Evolutionary conservation across 2,888 invertebrate species (phyloP), one percentile per base, ranked within the genome.

Genomic region (Laspeyria flexula): DNA sequence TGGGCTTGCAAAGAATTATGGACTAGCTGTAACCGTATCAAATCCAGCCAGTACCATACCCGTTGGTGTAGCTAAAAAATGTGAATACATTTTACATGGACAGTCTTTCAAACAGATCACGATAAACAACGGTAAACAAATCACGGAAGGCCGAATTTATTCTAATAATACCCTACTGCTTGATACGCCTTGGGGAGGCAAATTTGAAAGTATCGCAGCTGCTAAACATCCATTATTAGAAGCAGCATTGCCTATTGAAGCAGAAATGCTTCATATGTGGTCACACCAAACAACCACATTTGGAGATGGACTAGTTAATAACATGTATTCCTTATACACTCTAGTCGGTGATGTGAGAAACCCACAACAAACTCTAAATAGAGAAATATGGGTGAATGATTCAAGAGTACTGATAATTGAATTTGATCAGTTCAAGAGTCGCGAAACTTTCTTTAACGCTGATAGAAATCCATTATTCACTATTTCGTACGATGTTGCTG

Each of bases 231-330:
- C 97, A 0, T 83, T 97, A 10, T 83, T 97, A 43, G 97, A 97
- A 91, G 96, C 96, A 0, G 96, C 96, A 0, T 81, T 97, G 59
- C 97, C 97, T 0, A 96, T 97, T 0, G 97, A 97, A 90, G 97
- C 97, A 3, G 97, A 97, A 92, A 97, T 97, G 96, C 87, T 97
- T 42, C 97, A 97, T 31, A 96, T 97, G 94, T 96, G 97, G 96
- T 97, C 97, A 23, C 96, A 96, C 74, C 97, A 97, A 87, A 94
- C 94, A 2, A 95, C 96, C 38, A 95, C 94, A 2, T 95, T 96
- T 77, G 97, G 97, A 12, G 96, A 96, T 62, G 93, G 93, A 4
- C 90, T 96, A 6, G 93, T 95, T 11, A 96, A 96, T 75, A 94
- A 94, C 18, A 96, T 97, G 96, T 95, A 96, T 55, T 96, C 97